Percentiles rank a stretch among this genome's conserved stretches.
Conservation (phyloP, 2,113 vertebrate genomes). For the Brevimyrus niger region DNA sequence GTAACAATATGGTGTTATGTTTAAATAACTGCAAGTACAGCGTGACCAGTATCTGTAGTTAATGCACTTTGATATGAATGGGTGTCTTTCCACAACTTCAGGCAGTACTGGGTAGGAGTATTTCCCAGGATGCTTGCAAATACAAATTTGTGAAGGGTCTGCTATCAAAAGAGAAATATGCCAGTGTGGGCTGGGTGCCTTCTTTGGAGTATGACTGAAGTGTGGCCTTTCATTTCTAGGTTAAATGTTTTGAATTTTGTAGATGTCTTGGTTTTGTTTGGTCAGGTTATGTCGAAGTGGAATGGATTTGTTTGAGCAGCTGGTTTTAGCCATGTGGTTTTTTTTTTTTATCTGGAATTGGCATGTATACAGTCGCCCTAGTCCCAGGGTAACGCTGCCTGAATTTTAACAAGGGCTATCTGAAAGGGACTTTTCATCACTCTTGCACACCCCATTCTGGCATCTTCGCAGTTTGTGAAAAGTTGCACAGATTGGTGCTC, state of each 20-base stretch:
- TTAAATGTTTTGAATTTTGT: background rate
- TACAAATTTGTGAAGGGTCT: background rate
- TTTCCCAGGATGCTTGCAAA: background rate
- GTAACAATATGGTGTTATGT: background rate
- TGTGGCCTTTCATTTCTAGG: background rate
- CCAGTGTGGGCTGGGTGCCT: background rate
- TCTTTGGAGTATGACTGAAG: background rate
- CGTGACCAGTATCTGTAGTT: background rate
- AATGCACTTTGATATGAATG: background rate
- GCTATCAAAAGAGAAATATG: background rate
- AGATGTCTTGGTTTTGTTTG: background rate
- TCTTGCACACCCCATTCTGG: background rate
- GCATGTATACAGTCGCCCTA: background rate
- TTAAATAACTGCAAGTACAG: background rate
- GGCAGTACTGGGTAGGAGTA: background rate
- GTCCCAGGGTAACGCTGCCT: background rate
- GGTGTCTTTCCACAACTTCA: background rate
- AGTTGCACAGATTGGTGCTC: background rate
- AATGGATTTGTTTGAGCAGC: background rate
- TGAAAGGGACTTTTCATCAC: slow-evolving; percentile 11
- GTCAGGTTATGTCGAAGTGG: background rate
- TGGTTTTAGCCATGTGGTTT: background rate
- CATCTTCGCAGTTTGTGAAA: background rate
- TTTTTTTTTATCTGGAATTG: background rate
- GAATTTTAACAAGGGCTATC: slow-evolving; percentile 2